Percentiles rank a stretch among this genome's conserved stretches.
These are phyloP conservation scores for Rhynchonycteris naso DNA, from an alignment of 2,797 vertebrate genomes.

Conservation along the genomic window DNA sequence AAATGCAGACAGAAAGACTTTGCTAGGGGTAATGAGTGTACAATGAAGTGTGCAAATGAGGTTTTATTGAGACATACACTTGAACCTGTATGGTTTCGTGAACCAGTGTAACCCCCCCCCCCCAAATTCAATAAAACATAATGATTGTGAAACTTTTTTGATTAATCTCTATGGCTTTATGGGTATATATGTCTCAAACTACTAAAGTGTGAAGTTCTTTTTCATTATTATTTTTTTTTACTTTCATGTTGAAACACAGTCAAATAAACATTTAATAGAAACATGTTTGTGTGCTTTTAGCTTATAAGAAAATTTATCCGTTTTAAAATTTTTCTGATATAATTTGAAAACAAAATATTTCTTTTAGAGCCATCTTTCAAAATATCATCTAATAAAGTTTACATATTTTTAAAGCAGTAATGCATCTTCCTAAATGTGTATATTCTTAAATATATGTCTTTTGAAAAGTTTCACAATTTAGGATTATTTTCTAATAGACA, in stretches of 20 bases:
- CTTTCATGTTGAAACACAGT: not conserved
- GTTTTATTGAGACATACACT: too few relatives aligned
- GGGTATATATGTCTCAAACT: not conserved
- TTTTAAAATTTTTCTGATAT: not conserved
- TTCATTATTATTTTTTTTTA: not conserved
- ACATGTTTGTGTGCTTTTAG: not conserved
- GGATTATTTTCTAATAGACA: not conserved
- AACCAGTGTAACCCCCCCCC: too few relatives aligned
- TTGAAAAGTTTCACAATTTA: not conserved
- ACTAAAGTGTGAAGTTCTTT: not conserved
- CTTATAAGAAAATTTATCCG: not conserved
- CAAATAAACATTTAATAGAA: not conserved
- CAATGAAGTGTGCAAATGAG: too few relatives aligned
- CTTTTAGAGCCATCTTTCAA: not conserved
- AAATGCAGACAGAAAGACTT: too few relatives aligned
- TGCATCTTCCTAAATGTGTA: not conserved
- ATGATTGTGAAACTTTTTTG: not conserved
- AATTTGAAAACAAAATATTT: not conserved
- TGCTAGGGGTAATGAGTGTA: too few relatives aligned
- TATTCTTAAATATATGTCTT: not conserved
- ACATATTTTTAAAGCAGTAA: not conserved
- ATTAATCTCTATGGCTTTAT: not conserved
- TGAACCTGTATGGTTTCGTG: too few relatives aligned
- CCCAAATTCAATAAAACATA: not conserved
- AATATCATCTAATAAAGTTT: not conserved